These are phyloP conservation scores for Girardinus metallicus DNA, from an alignment of 2,797 vertebrate species.

Conservation along the genomic window DNA sequence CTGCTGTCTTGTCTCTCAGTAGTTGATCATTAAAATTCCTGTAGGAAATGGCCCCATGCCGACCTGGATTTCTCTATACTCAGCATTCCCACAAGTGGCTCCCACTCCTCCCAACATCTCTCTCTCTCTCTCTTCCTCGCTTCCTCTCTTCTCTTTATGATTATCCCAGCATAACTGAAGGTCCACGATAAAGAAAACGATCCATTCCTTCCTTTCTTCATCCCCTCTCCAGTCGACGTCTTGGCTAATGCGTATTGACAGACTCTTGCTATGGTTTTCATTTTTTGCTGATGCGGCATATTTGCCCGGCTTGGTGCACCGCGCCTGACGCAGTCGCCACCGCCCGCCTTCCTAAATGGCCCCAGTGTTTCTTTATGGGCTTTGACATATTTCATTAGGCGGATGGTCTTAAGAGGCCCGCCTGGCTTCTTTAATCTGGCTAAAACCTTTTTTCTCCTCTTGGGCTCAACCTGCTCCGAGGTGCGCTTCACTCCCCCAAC, in stretches of 20 bases:
- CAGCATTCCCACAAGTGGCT: constrained; percentile 61
- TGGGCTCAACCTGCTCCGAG: constrained; percentile 47
- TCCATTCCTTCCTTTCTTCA: constrained; percentile 58
- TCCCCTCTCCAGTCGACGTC: constrained; percentile 74
- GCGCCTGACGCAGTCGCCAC: not conserved
- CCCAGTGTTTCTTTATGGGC: constrained; percentile 90
- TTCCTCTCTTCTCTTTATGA: constrained; percentile 3
- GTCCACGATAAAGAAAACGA: constrained; percentile 58
- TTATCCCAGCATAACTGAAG: constrained; percentile 52
- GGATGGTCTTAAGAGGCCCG: constrained; percentile 91
- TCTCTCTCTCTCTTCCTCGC: not conserved
- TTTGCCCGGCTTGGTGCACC: constrained; percentile 47
- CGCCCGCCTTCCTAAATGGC: constrained; percentile 73
- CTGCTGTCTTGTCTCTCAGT: not conserved
- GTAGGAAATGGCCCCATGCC: constrained; percentile 25
- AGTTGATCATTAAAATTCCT: not conserved
- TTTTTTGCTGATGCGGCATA: constrained; percentile 70
- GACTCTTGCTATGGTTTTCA: constrained; percentile 80
- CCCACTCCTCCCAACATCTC: constrained; percentile 8
- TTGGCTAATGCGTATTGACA: constrained; percentile 90
- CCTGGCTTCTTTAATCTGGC: constrained; percentile 90
- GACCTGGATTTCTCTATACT: constrained; percentile 54
- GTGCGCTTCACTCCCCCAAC: constrained; percentile 47
- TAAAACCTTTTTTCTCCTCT: constrained; percentile 80
- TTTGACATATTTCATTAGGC: constrained; percentile 98